Conservation (phyloP, 92 coral and sea anemone species). For the Parazoanthus darwini region DNA sequence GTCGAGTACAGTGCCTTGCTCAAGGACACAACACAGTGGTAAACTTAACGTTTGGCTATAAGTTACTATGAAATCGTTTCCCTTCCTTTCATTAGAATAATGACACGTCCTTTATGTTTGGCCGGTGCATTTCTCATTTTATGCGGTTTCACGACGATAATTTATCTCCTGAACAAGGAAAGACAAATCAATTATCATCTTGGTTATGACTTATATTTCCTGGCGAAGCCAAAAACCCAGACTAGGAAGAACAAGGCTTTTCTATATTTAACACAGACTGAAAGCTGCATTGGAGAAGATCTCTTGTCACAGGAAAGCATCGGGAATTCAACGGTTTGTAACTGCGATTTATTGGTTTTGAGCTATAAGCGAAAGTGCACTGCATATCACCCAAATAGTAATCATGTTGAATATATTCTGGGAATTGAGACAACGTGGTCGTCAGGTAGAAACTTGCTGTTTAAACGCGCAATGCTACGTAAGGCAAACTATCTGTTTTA, state of each 20-base stretch:
- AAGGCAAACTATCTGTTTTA: slow-evolving; percentile 37
- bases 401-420: slow-evolving; percentile 44
- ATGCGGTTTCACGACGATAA: neutral
- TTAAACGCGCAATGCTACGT: slow-evolving; percentile 22
- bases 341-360: slow-evolving; percentile 60
- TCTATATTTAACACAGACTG: slow-evolving; percentile 60
- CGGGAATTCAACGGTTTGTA: slow-evolving; percentile 54
- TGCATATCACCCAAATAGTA: slow-evolving; percentile 24
- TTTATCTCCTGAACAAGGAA: neutral
- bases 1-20: no score
- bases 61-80: neutral
- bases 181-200: neutral
- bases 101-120: neutral
- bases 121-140: neutral
- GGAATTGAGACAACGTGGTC: slow-evolving; percentile 47
- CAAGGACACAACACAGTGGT: no score
- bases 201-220: neutral
- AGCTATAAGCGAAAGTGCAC: slow-evolving; percentile 51
- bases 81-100: no score
- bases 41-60: no score
- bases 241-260: neutral
- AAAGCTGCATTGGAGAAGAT: slow-evolving; percentile 47
- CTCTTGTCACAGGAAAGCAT: slow-evolving; percentile 26
- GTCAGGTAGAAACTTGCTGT: slow-evolving; percentile 49
- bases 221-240: neutral